Percentiles rank a stretch among this genome's conserved stretches.
phyloP scores from a whole-genome alignment of 2,888 invertebrate species.

The Sminthurides aquaticus region DNA sequence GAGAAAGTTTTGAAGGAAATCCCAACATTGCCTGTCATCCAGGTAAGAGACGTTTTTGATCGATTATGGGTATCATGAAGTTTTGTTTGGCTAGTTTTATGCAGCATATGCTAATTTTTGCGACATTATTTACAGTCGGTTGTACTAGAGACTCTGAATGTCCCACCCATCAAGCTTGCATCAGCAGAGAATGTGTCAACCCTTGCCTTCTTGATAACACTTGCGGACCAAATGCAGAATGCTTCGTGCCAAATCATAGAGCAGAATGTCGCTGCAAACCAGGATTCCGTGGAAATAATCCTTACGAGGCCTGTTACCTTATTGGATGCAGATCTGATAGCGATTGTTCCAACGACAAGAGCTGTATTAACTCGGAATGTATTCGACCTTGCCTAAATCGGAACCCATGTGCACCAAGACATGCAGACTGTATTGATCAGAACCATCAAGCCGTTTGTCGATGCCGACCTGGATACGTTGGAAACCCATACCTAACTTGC shows the following conservation, averaged over 20 bases:
- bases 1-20: conserved; percentile 75
- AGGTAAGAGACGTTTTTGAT: conserved; percentile 41
- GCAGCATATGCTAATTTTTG: conserved; percentile 6
- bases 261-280: conserved; percentile 72
- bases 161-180: conserved; percentile 70
- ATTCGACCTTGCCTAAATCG: conserved; percentile 46
- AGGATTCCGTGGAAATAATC: conserved; percentile 69
- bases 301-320: conserved; percentile 51
- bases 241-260: conserved; percentile 63
- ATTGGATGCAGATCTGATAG: conserved; percentile 46
- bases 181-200: conserved; percentile 75
- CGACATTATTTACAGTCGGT: conserved; percentile 53
- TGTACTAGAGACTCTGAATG: conserved; percentile 78
- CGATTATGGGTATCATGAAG: not conserved
- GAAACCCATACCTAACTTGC: conserved; percentile 43
- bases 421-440: conserved; percentile 45
- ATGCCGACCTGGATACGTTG: conserved; percentile 45
- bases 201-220: conserved; percentile 73
- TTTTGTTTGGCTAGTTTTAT: conserved; percentile 4
- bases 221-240: conserved; percentile 67
- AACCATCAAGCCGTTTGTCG: conserved; percentile 45
- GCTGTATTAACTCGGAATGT: conserved; percentile 45
- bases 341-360: conserved; percentile 46
- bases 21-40: conserved; percentile 71
- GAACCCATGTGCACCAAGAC: conserved; percentile 45